Evolutionary conservation across 2,888 invertebrate genomes (phyloP), one percentile per base, ranked within the genome.

Genomic region (Ennomos quercinarius): DNA sequence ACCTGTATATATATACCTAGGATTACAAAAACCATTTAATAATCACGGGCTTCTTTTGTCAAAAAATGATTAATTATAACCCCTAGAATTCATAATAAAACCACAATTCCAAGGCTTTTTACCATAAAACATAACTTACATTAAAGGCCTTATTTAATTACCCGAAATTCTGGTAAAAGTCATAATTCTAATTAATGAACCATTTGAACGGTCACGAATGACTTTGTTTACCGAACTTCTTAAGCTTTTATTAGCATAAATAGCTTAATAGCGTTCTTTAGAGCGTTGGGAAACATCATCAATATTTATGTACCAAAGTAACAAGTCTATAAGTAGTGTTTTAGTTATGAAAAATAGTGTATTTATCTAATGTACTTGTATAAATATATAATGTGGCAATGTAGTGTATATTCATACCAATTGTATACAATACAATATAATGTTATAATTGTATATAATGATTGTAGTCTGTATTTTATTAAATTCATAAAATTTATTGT

Each of bases 171-270:
- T 54, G 12, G 50, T 52, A 48, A 44, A 58, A 46, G 44, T 50
- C 41, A 61, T 61, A 50, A 60, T 58, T 56, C 48, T 50, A 58
- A 63, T 51, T 61, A 63, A 52, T 63, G 56, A 39, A 47, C 53
- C 50, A 50, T 62, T 62, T 57, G 47, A 52, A 11, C 38, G 38
- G 37, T 60, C 42, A 60, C 54, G 53, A 56, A 50, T 50, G 49
- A 56, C 44, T 53, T 50, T 57, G 53, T 57, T 55, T 56, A 59
- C 48, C 53, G 36, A 53, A 48, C 36, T 48, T 44, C 27, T 27
- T 13, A 48, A 44, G 13, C n/a, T 61, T 61, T 47, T 8, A 49
- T 60, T 46, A 54, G 34, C 59, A 50, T 54, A 43, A 44, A 51
- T 57, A 51, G 41, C 50, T 56, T 11, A 38, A 39, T 10, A 36